Evolutionary conservation across 2,113 vertebrate species (phyloP).

Genomic region (Empidonax traillii): DNA sequence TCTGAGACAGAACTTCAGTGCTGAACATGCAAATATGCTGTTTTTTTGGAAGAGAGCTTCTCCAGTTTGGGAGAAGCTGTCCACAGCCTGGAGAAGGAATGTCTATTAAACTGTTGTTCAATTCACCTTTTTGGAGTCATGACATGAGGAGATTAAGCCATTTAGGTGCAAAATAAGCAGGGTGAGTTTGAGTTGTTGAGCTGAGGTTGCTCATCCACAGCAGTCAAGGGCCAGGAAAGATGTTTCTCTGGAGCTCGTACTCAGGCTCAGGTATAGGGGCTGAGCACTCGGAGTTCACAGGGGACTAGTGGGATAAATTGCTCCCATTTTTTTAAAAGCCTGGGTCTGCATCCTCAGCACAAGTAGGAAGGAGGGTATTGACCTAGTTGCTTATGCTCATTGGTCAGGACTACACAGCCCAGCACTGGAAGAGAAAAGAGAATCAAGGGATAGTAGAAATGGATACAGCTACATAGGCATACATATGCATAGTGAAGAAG

Average conservation of each 20-base stretch:
- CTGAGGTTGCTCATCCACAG: neutral
- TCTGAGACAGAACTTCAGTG: neutral
- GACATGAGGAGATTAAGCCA: rapidly evolving
- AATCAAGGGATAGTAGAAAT: neutral
- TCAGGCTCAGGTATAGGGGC: neutral
- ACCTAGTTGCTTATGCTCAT: neutral
- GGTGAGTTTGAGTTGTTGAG: neutral
- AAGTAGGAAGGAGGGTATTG: neutral
- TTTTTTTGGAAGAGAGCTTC: neutral
- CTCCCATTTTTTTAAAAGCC: neutral
- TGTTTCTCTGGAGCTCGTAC: neutral
- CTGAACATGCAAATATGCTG: rapidly evolving
- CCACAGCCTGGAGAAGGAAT: neutral
- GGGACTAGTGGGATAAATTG: neutral
- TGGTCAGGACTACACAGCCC: neutral
- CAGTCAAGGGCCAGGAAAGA: neutral
- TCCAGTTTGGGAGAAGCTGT: neutral
- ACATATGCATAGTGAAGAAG: neutral
- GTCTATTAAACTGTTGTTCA: neutral
- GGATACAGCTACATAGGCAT: neutral
- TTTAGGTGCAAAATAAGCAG: neutral
- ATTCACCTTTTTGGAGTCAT: neutral
- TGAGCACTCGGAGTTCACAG: neutral
- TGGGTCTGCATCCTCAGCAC: neutral
- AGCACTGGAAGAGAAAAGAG: neutral